Evolutionary conservation across 2,888 invertebrate genomes (phyloP), one percentile per base, ranked within the genome.

Genomic region (Hipparchia semele): DNA sequence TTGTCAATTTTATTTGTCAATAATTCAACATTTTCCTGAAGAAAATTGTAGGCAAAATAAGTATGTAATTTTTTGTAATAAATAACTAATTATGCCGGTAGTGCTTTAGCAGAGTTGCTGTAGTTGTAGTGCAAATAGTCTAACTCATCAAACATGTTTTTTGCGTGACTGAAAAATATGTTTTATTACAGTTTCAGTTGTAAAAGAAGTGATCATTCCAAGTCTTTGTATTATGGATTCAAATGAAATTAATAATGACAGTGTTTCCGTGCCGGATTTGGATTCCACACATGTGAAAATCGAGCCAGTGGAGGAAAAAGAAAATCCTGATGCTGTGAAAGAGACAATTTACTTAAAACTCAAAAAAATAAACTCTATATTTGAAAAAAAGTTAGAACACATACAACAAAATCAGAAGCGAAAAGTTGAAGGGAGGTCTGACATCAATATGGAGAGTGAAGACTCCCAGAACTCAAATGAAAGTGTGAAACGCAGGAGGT

Each of bases 401-500:
- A 46, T 49, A 53, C 70, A 60, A 61, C 46, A 49, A 9, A 61
- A 69, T 62, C n/a, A 68, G 56, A 76, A 74, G 70, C 72, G 74
- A 13, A 76, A 74, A 70, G 65, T 58, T 64, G 54, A 60, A 13
- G 72, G 72, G 56, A 58, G 71, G 67, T 61, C 67, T 39, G 60
- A 59, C 6, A 6, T 6, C 5, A 51, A 33, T 64, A 73, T 72
- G 65, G 74, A 74, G 53, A 72, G 58, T 39, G 70, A 73, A 1
- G 75, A 75, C 60, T 65, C 65, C 23, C 66, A 71, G n/a, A 76
- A 68, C 33, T 66, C 76, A 8, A 70, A 61, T 46, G 68, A 73
- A n/a, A 71, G 58, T 61, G 74, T 67, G n/a, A 78, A 78, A 68
- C 64, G 75, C 23, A 72, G 69, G 8, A 64, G 75, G 61, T 73